Base-by-base conservation (phyloP, 2,113 vertebrate species). In the Embiotoca jacksoni region DNA sequence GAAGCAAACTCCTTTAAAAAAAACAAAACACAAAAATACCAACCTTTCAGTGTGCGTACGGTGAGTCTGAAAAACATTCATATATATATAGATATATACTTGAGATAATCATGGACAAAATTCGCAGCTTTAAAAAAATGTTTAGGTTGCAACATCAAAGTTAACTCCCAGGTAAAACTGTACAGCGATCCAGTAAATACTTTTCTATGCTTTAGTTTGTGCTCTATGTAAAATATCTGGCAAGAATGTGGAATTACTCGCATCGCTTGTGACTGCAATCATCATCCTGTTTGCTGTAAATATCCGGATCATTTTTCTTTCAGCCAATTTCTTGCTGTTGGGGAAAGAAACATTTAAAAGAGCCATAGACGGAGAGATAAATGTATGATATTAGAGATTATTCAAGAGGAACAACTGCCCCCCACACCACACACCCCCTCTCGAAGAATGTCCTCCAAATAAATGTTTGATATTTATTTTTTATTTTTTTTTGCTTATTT, bases 241-340 rank as follows among this genome's bases (percentile, higher is more conserved):
- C 54, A 56, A 68, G 8, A 36, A 65, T 70, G 30, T 65, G 39
- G 37, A 74, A 63, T 41, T 58, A 58, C 67, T 76, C 50, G 33
- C 53, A 32, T 53, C 64, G 72, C 62, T 83, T 73, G 49, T 61
- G 41, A 70, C 49, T 14, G 66, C 56, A 30, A n/a, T 55, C 32
- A 30, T 69, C 41, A 4, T 62, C 50, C 39, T 62, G 16, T n/a
- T 47, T 70, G 54, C 54, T 79, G 16, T 56, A 49, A 49, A 66
- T 75, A 6, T 58, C 23, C 23, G 23, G 23, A 23, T 31, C 1
- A 50, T 59, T 65, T 73, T 53, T 7, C 8, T 72, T 63, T 46
- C 3, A 31, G 55, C 44, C 39, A 53, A 23, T 23, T 23, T 23
- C 31, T 60, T 52, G 47, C 41, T 32, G 9, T 55, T 67, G 53